Evolutionary conservation across 53 echinoderm and acorn worm species (phyloP).

Genomic region (Holothuria scabra): DNA sequence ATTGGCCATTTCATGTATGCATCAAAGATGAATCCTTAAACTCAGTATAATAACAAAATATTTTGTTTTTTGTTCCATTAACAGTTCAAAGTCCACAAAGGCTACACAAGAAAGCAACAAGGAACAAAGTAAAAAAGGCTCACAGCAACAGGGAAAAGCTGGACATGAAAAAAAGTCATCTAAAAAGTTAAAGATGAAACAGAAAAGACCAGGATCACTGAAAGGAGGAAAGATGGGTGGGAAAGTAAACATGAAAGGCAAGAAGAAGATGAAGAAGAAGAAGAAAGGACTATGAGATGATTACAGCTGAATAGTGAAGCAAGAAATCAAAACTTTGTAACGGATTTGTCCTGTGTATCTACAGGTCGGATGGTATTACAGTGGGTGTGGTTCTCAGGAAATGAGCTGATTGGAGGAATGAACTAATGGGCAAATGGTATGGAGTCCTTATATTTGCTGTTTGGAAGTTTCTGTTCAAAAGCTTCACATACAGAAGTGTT

Average conservation of each 20-base stretch:
- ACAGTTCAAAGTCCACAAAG: not conserved
- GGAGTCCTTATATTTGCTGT: too few relatives aligned
- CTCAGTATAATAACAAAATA: not conserved
- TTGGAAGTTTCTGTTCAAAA: too few relatives aligned
- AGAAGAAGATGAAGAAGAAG: conserved; percentile 4
- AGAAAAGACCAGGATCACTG: not conserved
- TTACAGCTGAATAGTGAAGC: too few relatives aligned
- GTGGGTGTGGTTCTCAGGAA: too few relatives aligned
- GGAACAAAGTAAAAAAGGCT: not conserved
- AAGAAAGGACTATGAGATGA: not conserved
- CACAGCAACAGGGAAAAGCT: not conserved
- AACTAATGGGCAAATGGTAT: too few relatives aligned
- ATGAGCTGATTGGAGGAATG: too few relatives aligned
- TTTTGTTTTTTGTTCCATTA: not conserved
- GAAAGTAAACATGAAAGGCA: not conserved
- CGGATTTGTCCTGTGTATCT: too few relatives aligned
- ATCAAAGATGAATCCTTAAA: too few relatives aligned
- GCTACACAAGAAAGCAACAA: not conserved
- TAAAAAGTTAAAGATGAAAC: not conserved
- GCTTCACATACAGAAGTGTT: too few relatives aligned
- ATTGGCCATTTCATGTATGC: too few relatives aligned
- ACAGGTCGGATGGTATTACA: too few relatives aligned
- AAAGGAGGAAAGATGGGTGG: not conserved
- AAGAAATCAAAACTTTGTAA: too few relatives aligned
- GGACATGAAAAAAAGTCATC: not conserved